These are phyloP conservation scores for Phylloscopus trochiloides DNA, from an alignment of 2,113 vertebrate genomes.

Conservation along the genomic window DNA sequence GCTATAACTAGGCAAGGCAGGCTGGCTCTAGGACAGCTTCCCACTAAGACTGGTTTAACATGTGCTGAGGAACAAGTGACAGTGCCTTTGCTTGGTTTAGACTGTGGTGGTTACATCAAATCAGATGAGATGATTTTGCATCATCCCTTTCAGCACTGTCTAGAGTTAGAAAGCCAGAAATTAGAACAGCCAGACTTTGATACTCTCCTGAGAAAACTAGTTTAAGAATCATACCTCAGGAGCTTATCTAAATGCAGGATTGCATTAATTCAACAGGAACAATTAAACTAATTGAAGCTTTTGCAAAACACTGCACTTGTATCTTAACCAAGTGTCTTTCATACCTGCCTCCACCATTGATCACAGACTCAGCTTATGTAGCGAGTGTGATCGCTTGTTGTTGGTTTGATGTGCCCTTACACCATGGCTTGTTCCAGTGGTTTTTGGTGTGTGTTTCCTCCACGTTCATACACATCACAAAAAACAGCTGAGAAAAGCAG, in stretches of 20 bases:
- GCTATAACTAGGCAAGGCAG: neutral
- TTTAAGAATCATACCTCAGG: neutral
- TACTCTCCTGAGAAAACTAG: neutral
- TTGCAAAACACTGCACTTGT: neutral
- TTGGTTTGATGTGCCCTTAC: too few relatives aligned
- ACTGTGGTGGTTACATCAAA: neutral
- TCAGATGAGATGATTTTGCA: neutral
- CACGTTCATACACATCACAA: neutral
- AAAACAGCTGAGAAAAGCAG: neutral
- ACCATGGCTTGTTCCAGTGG: neutral
- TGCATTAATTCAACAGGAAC: neutral
- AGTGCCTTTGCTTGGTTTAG: neutral
- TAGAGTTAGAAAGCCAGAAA: neutral
- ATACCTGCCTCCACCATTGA: neutral
- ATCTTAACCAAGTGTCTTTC: neutral
- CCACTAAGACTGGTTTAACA: neutral
- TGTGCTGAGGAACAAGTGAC: neutral
- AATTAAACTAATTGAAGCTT: constrained; percentile 9
- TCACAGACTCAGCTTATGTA: too few relatives aligned
- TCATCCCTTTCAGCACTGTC: neutral
- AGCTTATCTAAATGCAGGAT: neutral
- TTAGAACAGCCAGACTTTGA: neutral
- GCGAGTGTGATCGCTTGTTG: too few relatives aligned
- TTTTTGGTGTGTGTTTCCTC: neutral
- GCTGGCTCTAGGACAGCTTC: neutral